Evolutionary conservation across 2,888 invertebrate species (phyloP).

Genomic region (Acronicta leporina): DNA sequence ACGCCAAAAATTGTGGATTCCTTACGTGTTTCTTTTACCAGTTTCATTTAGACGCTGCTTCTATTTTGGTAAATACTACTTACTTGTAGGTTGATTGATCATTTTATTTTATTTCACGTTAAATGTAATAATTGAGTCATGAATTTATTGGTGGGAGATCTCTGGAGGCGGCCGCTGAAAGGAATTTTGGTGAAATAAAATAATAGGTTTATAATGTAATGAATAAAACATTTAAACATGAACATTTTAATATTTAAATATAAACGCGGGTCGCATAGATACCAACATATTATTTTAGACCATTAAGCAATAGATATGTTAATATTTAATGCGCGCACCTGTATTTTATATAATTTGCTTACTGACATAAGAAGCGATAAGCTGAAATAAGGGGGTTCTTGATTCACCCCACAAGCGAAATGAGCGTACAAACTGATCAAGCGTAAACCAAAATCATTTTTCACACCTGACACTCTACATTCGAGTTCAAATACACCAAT

Average conservation of each 20-base stretch:
- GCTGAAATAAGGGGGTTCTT: constrained; percentile 17
- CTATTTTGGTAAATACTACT: constrained; percentile 49
- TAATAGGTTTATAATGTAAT: too few relatives aligned
- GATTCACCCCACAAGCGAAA: constrained; percentile 36
- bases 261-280: too few relatives aligned
- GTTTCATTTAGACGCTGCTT: constrained; percentile 49
- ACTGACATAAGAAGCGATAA: constrained; percentile 13
- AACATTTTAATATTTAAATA: too few relatives aligned
- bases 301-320: background rate
- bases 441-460: constrained; percentile 56
- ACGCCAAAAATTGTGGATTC: constrained; percentile 62
- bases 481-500: constrained; percentile 54
- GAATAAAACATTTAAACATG: too few relatives aligned
- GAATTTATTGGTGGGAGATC: background rate
- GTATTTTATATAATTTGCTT: constrained; percentile 18
- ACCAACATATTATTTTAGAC: too few relatives aligned
- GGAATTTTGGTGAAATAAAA: too few relatives aligned
- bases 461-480: constrained; percentile 57
- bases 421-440: constrained; percentile 46
- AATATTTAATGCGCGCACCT: background rate
- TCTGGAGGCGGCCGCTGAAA: too few relatives aligned
- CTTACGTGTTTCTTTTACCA: constrained; percentile 62
- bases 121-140: too few relatives aligned
- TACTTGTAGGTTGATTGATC: constrained; percentile 53
- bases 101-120: constrained; percentile 10